phyloP scores from a whole-genome alignment of 2,797 vertebrate species.

The Pipistrellus kuhlii region DNA sequence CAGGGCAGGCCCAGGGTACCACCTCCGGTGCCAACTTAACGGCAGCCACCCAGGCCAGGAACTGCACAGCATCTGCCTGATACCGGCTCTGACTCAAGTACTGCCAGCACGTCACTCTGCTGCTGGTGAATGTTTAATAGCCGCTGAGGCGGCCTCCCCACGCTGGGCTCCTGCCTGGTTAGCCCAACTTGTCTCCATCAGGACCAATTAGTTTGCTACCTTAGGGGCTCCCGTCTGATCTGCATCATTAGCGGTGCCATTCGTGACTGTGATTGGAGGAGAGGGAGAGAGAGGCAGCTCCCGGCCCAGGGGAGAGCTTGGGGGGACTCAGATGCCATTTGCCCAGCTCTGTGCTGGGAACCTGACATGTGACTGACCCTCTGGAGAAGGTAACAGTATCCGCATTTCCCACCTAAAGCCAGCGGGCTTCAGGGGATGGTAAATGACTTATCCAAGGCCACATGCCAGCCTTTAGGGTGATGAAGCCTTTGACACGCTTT shows the following conservation, averaged over 20 bases:
- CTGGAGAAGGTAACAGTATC: not conserved
- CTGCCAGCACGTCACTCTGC: not conserved
- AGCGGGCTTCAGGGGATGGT: not conserved
- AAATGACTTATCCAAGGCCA: slow-evolving; percentile 41
- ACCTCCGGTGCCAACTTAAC: not conserved
- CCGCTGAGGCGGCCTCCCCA: not conserved
- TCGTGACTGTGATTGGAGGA: not conserved
- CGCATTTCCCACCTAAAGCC: not conserved
- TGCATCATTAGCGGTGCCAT: not conserved
- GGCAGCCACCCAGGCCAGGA: not conserved
- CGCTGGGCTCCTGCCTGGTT: not conserved
- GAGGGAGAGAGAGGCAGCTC: not conserved
- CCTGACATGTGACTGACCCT: not conserved
- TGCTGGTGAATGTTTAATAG: not conserved
- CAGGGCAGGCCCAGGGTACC: not conserved
- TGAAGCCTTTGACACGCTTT: not conserved
- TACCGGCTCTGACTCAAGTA: not conserved
- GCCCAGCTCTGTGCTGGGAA: not conserved
- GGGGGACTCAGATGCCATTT: not conserved
- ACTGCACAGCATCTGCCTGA: not conserved
- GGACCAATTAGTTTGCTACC: slow-evolving; percentile 15
- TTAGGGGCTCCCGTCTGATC: not conserved
- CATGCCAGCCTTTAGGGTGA: not conserved
- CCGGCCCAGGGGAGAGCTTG: not conserved
- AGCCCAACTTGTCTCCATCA: not conserved